Evolutionary conservation across 2,888 invertebrate genomes (phyloP), one percentile per base, ranked within the genome.

Genomic region (Acanthacorydalis orientalis): DNA sequence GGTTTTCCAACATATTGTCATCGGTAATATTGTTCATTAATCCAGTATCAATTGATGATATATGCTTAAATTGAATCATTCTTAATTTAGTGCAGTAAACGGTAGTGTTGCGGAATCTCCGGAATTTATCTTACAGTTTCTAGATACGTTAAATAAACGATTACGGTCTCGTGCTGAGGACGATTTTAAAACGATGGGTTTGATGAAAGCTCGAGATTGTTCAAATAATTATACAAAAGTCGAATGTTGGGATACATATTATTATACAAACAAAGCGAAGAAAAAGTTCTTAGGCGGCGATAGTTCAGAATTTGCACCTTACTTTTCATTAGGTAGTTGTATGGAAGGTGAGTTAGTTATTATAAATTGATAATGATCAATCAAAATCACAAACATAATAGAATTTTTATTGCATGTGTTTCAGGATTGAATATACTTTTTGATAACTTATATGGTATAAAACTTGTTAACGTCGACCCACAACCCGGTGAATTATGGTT

Each of bases 1-100:
- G 97, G 91, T 2, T 98, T 95, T 66, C 68, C 77, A 12, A 81
- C 89, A 0, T 97, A 86, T 57, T 85, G 88, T 1, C 87, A 96
- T 60, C 74, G 91, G 75, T 74, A 55, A 47, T 43, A 2, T 15
- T 43, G 44, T 42, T 15, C 15, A 10, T 16, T 40, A 16, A 42
- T 23, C 23, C 23, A 23, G 23, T 23, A 33, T 2, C 34, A 16
- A 15, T 39, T 43, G 31, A 2, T 1, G 31, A 8, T 6, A 12
- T 33, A 16, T n/a, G n/a, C 31, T n/a, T 31, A 10, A 45, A 14
- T 43, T 44, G 46, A 43, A 45, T 41, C 6, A 6, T 6, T 23
- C 6, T 23, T 23, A 23, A 55, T 64, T 53, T 58, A 80, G 91
- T 57, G 91, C 92, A 1, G 75, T 95, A 48, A 83, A 83, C 58